phyloP scores from a whole-genome alignment of 2,888 invertebrate species.

The Nomada flava region DNA sequence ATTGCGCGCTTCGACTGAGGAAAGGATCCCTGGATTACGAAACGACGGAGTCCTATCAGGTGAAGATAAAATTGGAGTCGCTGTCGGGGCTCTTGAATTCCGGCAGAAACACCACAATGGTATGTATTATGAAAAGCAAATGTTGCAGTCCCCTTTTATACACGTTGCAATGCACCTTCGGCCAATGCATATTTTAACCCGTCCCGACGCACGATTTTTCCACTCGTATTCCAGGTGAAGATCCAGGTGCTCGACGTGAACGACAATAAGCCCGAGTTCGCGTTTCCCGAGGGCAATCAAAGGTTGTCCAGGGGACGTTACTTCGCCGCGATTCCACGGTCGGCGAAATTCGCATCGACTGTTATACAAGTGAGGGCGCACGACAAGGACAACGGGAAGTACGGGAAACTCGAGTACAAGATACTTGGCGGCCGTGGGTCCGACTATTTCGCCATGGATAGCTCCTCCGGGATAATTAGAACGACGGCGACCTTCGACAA shows the following conservation, averaged over 20 bases:
- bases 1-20: slow-evolving; percentile 92
- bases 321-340: slow-evolving; percentile 91
- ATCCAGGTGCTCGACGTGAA: slow-evolving; percentile 95
- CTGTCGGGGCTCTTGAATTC: slow-evolving; percentile 93
- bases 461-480: slow-evolving; percentile 90
- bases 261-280: slow-evolving; percentile 94
- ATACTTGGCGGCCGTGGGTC: slow-evolving; percentile 85
- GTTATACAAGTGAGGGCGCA: slow-evolving; percentile 93
- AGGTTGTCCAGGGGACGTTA: slow-evolving; percentile 88
- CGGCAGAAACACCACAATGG: slow-evolving; percentile 89
- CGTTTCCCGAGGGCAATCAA: slow-evolving; percentile 87
- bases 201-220: too few relatives aligned
- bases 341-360: slow-evolving; percentile 90
- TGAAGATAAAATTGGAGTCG: slow-evolving; percentile 92
- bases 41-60: slow-evolving; percentile 88
- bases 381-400: slow-evolving; percentile 94
- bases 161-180: neutral
- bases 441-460: slow-evolving; percentile 90
- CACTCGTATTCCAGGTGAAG: slow-evolving; percentile 85
- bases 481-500: slow-evolving; percentile 91
- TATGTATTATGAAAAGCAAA: slow-evolving; percentile 60
- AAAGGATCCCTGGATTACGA: slow-evolving; percentile 92
- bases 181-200: too few relatives aligned
- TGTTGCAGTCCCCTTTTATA: neutral
- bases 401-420: slow-evolving; percentile 91